Evolutionary conservation across 1,140 invertebrate species (phyloP).

Genomic region (Dendrolimus kikuchii): DNA sequence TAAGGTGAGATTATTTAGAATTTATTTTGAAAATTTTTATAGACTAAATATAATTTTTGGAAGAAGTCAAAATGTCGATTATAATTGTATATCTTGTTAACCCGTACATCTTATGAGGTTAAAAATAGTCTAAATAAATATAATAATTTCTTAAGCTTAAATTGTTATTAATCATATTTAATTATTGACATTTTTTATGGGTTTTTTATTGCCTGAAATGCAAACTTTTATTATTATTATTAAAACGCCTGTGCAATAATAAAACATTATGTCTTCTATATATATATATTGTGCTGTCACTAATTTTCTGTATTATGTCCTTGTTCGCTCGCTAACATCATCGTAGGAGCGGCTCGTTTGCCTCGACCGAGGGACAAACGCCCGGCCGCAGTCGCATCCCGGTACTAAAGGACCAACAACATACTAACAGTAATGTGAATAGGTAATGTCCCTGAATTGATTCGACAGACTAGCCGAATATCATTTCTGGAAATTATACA

Average conservation of each 20-base stretch:
- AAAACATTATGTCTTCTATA: constrained; percentile 26
- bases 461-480: background rate
- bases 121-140: too few species aligned
- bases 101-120: too few species aligned
- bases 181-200: too few species aligned
- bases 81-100: too few species aligned
- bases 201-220: background rate
- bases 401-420: constrained; percentile 54
- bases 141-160: too few species aligned
- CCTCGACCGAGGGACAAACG: constrained; percentile 59
- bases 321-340: constrained; percentile 55
- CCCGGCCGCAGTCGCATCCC: constrained; percentile 63
- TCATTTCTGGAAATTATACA: too few species aligned
- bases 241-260: constrained; percentile 41
- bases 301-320: constrained; percentile 54
- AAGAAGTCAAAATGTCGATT: too few species aligned
- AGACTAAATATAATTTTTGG: too few species aligned
- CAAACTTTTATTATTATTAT: background rate
- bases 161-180: too few species aligned
- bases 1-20: too few species aligned
- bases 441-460: constrained; percentile 46
- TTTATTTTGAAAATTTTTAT: too few species aligned
- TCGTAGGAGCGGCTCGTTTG: constrained; percentile 66
- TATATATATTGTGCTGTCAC: constrained; percentile 37
- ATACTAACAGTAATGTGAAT: constrained; percentile 61